Evolutionary conservation across 2,113 vertebrate genomes (phyloP), one percentile per base, ranked within the genome.

Genomic region (Tragelaphus scriptus): DNA sequence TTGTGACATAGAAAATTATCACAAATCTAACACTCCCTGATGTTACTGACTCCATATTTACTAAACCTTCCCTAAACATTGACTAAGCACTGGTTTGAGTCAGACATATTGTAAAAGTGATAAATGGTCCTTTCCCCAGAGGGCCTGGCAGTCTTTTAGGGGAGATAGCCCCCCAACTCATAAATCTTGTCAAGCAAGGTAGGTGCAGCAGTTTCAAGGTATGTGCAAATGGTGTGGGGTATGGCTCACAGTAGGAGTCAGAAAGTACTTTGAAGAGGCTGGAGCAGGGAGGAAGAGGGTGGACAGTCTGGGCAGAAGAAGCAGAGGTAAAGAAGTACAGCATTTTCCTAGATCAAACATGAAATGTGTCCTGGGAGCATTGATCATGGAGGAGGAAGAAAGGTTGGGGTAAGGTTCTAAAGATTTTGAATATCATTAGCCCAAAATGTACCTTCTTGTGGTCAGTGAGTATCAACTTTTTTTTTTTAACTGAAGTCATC

Each of bases 1-100:
- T 85, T 63, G 1, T 95, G 56, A 93, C 28, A 68, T 36, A 89
- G 36, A 77, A 94, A 91, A 88, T 40, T 58, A 91, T 11, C 25
- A 80, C 44, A 93, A 71, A 63, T 36, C 63, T 56, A 93, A 86
- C 17, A 79, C 53, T 90, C 56, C 23, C 58, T 90, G 51, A 58
- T 96, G 56, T 68, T 51, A 68, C 32, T 93, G 32, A 56, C 87
- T 98, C 36, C 56, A 40, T 96, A 93, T 58, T 97, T 95, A 93
- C 59, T 40, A 87, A 91, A 61, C 19, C 19, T 71, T 82, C 26
- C 17, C 9, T 56, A 53, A 91, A 68, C n/a, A 47, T 12, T 21
- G 30, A 58, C 7, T 56, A 49, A 88, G 17, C 28, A 49, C 55
- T 88, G 6, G 47, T 85, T 1, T 65, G 30, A 90, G 44, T 53